Conservation (phyloP, 2,113 vertebrate species). For the Solea senegalensis region DNA sequence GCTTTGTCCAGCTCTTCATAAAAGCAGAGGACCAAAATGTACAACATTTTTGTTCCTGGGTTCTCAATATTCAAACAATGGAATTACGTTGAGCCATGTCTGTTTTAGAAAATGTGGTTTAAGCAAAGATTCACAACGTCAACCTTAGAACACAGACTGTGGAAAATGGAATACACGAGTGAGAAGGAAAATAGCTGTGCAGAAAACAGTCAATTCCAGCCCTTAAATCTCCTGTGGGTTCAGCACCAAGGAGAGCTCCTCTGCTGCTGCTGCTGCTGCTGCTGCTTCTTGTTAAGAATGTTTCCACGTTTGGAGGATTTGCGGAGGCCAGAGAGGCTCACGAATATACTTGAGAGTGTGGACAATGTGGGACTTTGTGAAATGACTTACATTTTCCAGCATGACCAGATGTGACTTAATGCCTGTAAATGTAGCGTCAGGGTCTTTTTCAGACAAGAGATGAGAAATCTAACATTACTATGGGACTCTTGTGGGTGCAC, state of each 20-base stretch:
- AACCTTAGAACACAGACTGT: background rate
- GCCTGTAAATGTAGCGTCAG: constrained; percentile 45
- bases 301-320: constrained; percentile 57
- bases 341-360: constrained; percentile 42
- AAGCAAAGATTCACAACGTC: background rate
- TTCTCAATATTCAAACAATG: constrained; percentile 38
- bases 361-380: constrained; percentile 58
- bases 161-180: background rate
- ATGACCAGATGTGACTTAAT: constrained; percentile 55
- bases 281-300: constrained; percentile 4
- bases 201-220: constrained; percentile 32
- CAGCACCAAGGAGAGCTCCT: constrained; percentile 67
- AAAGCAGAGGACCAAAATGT: constrained; percentile 27
- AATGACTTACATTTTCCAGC: constrained; percentile 60
- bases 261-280: constrained; percentile 24
- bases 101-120: constrained; percentile 20
- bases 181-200: constrained; percentile 10
- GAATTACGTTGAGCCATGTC: constrained; percentile 11
- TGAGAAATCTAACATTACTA: constrained; percentile 34
- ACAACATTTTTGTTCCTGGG: constrained; percentile 35
- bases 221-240: constrained; percentile 42
- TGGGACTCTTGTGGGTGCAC: constrained; percentile 16
- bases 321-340: constrained; percentile 47
- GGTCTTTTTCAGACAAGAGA: constrained; percentile 38
- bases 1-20: constrained; percentile 42